These are phyloP conservation scores for Zaprionus davidi DNA, from an alignment of 1,140 invertebrate species.

Conservation along the genomic window DNA sequence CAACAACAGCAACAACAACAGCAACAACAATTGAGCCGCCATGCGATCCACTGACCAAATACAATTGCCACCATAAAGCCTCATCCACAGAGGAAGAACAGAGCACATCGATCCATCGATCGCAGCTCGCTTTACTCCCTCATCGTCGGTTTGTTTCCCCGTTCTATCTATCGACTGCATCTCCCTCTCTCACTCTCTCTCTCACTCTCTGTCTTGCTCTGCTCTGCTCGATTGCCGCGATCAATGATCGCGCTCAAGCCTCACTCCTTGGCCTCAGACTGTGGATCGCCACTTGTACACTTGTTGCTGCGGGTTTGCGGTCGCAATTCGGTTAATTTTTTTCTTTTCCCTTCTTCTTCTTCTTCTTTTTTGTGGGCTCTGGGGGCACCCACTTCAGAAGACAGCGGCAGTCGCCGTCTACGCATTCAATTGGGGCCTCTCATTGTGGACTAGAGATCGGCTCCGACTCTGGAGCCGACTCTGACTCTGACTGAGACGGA, in stretches of 20 bases:
- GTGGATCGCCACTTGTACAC: slow-evolving; percentile 75
- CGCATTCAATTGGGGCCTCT: slow-evolving; percentile 77
- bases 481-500: slow-evolving; percentile 42
- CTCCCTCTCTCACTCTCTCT: slow-evolving; percentile 4
- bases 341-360: slow-evolving; percentile 13
- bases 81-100: slow-evolving; percentile 49
- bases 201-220: slow-evolving; percentile 32
- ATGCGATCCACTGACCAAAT: slow-evolving; percentile 69
- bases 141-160: slow-evolving; percentile 28
- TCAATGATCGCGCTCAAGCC: slow-evolving; percentile 66
- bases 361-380: slow-evolving; percentile 21
- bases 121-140: slow-evolving; percentile 28
- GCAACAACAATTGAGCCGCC: slow-evolving; percentile 77
- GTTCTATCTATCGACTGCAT: slow-evolving; percentile 43
- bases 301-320: slow-evolving; percentile 83
- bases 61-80: slow-evolving; percentile 80
- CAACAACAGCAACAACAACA: slow-evolving; percentile 27
- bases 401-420: slow-evolving; percentile 42
- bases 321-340: slow-evolving; percentile 77
- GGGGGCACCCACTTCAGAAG: slow-evolving; percentile 58
- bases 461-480: slow-evolving; percentile 42
- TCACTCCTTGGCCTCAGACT: slow-evolving; percentile 24
- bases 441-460: slow-evolving; percentile 61
- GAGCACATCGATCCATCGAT: slow-evolving; percentile 60
- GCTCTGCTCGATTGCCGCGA: slow-evolving; percentile 75